Conservation (phyloP, 1,140 invertebrate genomes). For the Semibalanus balanoides region DNA sequence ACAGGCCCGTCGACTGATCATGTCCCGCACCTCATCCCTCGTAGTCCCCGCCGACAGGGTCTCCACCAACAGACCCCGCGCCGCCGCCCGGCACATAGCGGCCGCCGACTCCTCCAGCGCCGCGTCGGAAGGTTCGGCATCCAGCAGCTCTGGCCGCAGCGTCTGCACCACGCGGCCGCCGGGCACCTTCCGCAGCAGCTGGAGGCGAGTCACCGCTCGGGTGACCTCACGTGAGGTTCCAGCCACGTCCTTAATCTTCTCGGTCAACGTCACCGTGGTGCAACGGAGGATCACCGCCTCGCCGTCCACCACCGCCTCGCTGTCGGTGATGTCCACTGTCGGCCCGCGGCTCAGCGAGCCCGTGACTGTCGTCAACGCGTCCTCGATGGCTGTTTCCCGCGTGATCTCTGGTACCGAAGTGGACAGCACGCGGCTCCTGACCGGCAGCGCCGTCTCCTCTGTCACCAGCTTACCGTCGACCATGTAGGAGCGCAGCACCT, state of each 20-base stretch:
- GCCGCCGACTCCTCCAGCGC: neutral
- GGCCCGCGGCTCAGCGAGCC: neutral
- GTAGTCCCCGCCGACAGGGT: neutral
- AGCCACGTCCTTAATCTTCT: neutral
- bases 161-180: neutral
- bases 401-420: neutral
- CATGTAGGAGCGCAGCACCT: neutral
- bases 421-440: neutral
- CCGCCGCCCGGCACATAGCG: neutral
- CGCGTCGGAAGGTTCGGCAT: neutral
- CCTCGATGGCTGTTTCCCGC: neutral
- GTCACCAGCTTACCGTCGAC: neutral
- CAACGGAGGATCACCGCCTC: neutral
- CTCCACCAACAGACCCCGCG: neutral
- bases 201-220: neutral
- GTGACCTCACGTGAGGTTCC: neutral
- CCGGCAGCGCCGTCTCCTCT: neutral
- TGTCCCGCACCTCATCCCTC: neutral
- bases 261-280: neutral
- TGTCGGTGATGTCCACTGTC: neutral
- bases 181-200: neutral
- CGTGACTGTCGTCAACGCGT: neutral
- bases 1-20: neutral
- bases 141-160: neutral
- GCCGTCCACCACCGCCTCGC: neutral